Base-by-base conservation (phyloP, 2,797 vertebrate genomes). In the Lutjanus campechanus region DNA sequence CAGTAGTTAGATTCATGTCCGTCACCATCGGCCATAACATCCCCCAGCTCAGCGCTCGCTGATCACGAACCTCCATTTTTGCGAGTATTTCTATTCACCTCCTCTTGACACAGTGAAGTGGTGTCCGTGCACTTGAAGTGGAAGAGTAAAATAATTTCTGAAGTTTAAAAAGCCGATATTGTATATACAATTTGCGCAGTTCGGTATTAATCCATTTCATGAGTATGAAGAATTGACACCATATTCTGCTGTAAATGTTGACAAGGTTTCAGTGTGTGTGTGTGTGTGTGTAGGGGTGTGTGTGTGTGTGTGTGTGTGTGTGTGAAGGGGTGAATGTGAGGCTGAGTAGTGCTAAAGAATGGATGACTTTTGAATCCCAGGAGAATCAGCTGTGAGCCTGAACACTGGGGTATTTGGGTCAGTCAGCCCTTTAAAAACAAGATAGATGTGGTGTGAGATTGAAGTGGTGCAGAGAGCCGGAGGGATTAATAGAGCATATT, bases 401-500 rank as follows among this genome's bases (percentile, higher is more conserved):
- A 93, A 89, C 77, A 89, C 82, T 81, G 68, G 85, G 88, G 91
- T 92, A 95, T 95, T 93, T 94, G 92, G 93, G 93, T 94, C 94
- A 95, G 82, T 72, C 29, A 36, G 29, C 82, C 85, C 50, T 88
- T 89, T 88, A 94, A 91, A 92, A 91, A 91, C 89, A 91, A 89
- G 79, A 89, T 84, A 85, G 81, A 89, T 90, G 79, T 79, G 68
- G 80, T 86, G 83, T 84, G 88, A 91, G 88, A 90, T 84, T 90
- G 89, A 92, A 91, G 78, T 87, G 84, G 76, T 60, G 79, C 74
- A 70, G 66, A 79, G 86, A 86, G 85, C 82, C 77, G 54, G 74
- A 83, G 90, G 92, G 94, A 94, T 95, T 95, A 95, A 88, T 82
- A 70, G 82, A 94, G 85, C 91, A 91, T 93, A 93, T 90, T 91